These are phyloP conservation scores for Platysteira castanea DNA, from an alignment of 2,113 vertebrate genomes.

Conservation along the genomic window DNA sequence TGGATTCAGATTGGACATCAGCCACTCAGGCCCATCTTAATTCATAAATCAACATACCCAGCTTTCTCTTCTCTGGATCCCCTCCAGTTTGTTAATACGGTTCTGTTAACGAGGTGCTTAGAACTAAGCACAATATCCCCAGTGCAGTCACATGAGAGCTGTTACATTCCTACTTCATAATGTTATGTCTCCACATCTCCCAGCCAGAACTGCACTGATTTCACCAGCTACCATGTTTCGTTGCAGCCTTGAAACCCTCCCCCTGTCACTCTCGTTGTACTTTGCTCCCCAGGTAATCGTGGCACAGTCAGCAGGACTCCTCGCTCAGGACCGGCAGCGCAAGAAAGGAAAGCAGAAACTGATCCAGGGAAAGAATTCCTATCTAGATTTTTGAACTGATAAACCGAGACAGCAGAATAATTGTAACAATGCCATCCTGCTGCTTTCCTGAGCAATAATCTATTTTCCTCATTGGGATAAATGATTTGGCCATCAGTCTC, in stretches of 20 bases:
- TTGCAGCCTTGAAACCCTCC: not conserved
- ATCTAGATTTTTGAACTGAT: slow-evolving; percentile 28
- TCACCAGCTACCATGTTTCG: slow-evolving; percentile 61
- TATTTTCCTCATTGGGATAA: slow-evolving; percentile 67
- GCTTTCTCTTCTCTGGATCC: slow-evolving; percentile 47
- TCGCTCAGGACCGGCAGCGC: not conserved
- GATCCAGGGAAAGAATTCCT: slow-evolving; percentile 9
- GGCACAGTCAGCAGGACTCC: not conserved
- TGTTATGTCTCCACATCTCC: slow-evolving; percentile 59
- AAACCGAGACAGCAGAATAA: slow-evolving; percentile 47
- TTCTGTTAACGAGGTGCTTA: slow-evolving; percentile 68
- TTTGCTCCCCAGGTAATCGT: not conserved
- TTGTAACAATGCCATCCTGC: slow-evolving; percentile 37
- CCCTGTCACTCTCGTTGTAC: not conserved
- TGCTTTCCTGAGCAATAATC: slow-evolving; percentile 64
- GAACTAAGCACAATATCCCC: slow-evolving; percentile 64
- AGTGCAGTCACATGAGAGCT: slow-evolving; percentile 55
- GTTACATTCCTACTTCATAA: slow-evolving; percentile 66
- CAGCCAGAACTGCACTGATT: slow-evolving; percentile 39
- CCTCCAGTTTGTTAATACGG: slow-evolving; percentile 59
- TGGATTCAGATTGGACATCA: slow-evolving; percentile 47
- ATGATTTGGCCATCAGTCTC: slow-evolving; percentile 69
- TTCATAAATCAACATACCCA: slow-evolving; percentile 51
- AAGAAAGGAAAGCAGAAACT: not conserved
- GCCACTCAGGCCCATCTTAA: slow-evolving; percentile 54